Evolutionary conservation across 2,797 vertebrate genomes (phyloP).

Genomic region (Molossus alvarezi): DNA sequence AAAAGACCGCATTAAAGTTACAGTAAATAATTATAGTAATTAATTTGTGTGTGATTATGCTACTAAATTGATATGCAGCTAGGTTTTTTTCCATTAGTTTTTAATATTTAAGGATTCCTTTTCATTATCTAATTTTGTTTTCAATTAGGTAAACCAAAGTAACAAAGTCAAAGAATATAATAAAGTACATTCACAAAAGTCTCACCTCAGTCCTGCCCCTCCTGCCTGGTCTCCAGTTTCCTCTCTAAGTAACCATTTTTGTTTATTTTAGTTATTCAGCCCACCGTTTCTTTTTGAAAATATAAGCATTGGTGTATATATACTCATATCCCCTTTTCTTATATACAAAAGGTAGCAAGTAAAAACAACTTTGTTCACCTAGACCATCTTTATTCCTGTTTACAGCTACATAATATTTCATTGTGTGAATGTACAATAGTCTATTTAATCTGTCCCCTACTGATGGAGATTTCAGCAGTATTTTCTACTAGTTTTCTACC

Average conservation of each 20-base stretch:
- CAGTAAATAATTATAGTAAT: background rate
- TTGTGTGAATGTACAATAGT: background rate
- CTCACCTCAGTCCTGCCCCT: background rate
- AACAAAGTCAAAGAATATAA: background rate
- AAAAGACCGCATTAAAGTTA: background rate
- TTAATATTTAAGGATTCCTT: background rate
- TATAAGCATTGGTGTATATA: background rate
- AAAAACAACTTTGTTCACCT: background rate
- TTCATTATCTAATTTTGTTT: background rate
- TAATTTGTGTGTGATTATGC: background rate
- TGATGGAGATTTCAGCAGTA: background rate
- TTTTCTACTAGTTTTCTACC: background rate
- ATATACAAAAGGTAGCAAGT: background rate
- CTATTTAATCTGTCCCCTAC: background rate
- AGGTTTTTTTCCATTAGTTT: background rate
- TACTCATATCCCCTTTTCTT: background rate
- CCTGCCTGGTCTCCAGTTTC: background rate
- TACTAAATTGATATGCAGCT: background rate
- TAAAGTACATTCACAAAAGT: slow-evolving; percentile 1
- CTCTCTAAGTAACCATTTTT: background rate
- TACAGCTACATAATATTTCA: background rate
- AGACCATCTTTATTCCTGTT: background rate
- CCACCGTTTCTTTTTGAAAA: background rate
- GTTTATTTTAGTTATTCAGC: background rate
- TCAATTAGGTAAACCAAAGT: background rate